Evolutionary conservation across 2,888 invertebrate genomes (phyloP), one percentile per base, ranked within the genome.

Genomic region (Stenichneumon culpator): DNA sequence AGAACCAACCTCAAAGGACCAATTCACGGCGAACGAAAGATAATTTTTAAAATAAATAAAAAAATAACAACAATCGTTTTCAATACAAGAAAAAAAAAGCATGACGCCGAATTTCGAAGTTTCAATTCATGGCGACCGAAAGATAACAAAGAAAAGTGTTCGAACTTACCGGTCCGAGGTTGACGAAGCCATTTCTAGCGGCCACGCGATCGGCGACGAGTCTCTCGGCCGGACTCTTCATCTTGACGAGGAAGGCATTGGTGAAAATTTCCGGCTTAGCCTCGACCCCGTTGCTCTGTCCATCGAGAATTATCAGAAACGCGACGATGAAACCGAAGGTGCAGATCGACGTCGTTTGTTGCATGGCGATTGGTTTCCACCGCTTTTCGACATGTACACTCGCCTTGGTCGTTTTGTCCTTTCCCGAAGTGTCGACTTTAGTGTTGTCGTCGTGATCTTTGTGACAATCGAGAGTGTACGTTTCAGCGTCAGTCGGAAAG

Each of bases 201-300:
- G 99, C 99, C 87, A 99, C 96, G 89, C 95, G 94, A 93, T 97
- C 97, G 74, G 98, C 99, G 92, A 97, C 95, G 25, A 96, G 95
- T 89, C 96, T 96, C 82, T 96, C 96, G 84, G 97, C 96, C 86
- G 97, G 97, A 89, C 97, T 95, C 93, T 96, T 96, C 94, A 99
- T 97, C 90, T 97, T 96, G 91, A 99, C 99, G 94, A 98, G 96
- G 95, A 99, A 99, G 80, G 98, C 97, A 95, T 99, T 99, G 94
- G 99, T 99, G 95, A 98, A 98, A 91, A 99, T 96, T 93, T 98
- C 97, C 89, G 92, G 92, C 69, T 89, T 91, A 81, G 91, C 91
- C 14, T 87, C 82, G 74, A 86, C 87, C 28, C 72, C 82, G 67
- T 87, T 68, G n/a, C 67, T 75, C 19, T 57, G 28, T 7, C 47